Base-by-base conservation (phyloP, 2,113 vertebrate species). In the Centrocercus urophasianus region DNA sequence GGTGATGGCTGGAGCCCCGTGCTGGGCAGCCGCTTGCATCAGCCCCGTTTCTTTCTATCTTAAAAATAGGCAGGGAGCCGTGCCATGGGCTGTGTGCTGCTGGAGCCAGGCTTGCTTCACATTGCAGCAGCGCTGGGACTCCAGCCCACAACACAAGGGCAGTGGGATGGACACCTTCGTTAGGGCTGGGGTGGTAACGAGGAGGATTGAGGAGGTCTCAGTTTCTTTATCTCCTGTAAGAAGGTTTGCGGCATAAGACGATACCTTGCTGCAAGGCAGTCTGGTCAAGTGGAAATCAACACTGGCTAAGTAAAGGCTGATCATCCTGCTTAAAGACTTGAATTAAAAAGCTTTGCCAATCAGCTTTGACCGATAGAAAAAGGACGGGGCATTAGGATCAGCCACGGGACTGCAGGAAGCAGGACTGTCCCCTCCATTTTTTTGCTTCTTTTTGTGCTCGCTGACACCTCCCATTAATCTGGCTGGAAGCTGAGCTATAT, bases 261-360 rank as follows among this genome's bases (percentile, higher is more conserved):
- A 96, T 88, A 91, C 69, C 52, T 93, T 52, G 48, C 90, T 76
- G 78, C 88, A 90, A 59, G 88, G 88, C 82, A 90, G 92, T 69
- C 96, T 80, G 89, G 63, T 65, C 80, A 73, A 83, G 67, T 69
- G 74, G 88, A 95, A 96, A 90, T 84, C 88, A 95, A 88, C 93
- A 90, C 93, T 57, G 73, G 91, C 83, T 95, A 81, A 95, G 93
- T 89, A 89, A 91, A 83, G 15, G 6, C 80, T 59, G 93, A 96
- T 96, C 76, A 93, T 95, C 93, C 96, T 77, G 89, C 92, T 93
- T 97, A 97, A 81, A 86, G 86, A 93, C 81, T 96, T 93, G 91
- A 96, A 96, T 97, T 97, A 91, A 97, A 96, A 95, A 96, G 96
- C 93, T 95, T 95, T 95, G 75, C 67, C 84, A 92, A 88, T 94